phyloP scores from a whole-genome alignment of 2,113 vertebrate genomes.

The Callopanchax toddi region DNA sequence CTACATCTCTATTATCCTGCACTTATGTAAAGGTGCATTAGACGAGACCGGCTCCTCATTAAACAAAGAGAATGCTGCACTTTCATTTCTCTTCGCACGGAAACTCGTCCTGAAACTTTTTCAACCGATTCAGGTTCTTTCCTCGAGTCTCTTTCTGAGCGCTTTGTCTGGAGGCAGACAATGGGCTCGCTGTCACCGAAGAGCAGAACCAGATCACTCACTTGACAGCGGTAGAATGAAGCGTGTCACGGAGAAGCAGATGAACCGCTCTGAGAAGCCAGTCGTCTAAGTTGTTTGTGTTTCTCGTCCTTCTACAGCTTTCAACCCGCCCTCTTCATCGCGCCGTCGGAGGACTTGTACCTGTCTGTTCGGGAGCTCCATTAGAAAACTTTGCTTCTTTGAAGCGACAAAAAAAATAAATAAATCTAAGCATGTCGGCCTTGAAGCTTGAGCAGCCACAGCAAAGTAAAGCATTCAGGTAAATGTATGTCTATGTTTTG shows the following conservation, averaged over 20 bases:
- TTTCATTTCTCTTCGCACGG: too few relatives aligned
- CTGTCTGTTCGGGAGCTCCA: neutral
- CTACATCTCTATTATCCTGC: constrained; percentile 10
- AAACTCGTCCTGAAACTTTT: too few relatives aligned
- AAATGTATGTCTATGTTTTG: neutral
- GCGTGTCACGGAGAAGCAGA: constrained; percentile 8
- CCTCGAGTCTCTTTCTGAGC: constrained; percentile 4
- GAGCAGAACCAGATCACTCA: constrained; percentile 20
- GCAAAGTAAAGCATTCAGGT: neutral
- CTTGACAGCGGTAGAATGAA: constrained; percentile 49
- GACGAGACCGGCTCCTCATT: constrained; percentile 3
- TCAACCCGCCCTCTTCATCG: constrained; percentile 13
- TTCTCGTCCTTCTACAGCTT: neutral
- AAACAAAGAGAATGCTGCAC: neutral
- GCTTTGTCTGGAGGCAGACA: constrained; percentile 41
- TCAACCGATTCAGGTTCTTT: constrained; percentile 19
- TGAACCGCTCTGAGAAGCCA: constrained; percentile 10
- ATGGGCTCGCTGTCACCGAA: constrained; percentile 22
- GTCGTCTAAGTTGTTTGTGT: neutral
- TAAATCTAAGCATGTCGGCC: neutral
- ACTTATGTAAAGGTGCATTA: constrained; percentile 12
- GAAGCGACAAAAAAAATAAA: neutral
- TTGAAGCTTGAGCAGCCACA: neutral
- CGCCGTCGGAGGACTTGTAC: neutral
- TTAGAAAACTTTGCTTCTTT: constrained; percentile 9